phyloP scores from a whole-genome alignment of 1,140 invertebrate species.

The Neuroterus valhalla region DNA sequence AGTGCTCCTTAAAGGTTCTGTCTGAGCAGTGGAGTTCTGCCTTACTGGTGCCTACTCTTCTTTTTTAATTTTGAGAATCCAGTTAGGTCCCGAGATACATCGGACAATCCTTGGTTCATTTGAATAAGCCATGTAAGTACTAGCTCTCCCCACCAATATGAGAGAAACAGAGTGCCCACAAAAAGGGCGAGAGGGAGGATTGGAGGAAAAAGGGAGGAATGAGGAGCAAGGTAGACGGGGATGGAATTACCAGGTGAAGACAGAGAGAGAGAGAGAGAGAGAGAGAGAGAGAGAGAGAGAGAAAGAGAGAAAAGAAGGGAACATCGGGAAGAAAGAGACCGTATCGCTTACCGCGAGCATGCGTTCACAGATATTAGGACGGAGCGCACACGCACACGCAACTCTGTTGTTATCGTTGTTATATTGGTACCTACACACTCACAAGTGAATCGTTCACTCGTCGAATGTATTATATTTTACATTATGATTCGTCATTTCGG shows the following conservation, averaged over 20 bases:
- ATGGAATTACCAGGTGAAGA: conserved; percentile 43
- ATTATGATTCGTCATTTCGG: conserved; percentile 75
- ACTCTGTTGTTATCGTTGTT: neutral
- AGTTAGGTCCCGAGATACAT: conserved; percentile 68
- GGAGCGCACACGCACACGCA: conserved; percentile 45
- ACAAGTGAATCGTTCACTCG: conserved; percentile 39
- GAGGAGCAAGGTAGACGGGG: conserved; percentile 31
- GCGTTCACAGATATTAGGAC: conserved; percentile 64
- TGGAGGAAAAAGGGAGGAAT: conserved; percentile 27
- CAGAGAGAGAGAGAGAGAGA: conserved; percentile 45
- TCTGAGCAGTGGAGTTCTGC: conserved; percentile 39
- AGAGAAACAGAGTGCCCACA: conserved; percentile 53
- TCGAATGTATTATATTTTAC: conserved; percentile 62
- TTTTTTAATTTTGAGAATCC: conserved; percentile 73
- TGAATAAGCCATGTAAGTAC: conserved; percentile 73
- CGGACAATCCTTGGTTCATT: conserved; percentile 68
- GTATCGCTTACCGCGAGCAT: conserved; percentile 64
- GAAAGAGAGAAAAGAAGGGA: conserved; percentile 16
- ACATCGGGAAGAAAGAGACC: conserved; percentile 44
- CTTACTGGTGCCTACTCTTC: conserved; percentile 52
- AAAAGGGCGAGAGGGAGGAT: conserved; percentile 24
- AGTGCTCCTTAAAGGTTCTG: conserved; percentile 28
- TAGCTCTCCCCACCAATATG: conserved; percentile 56
- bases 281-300: conserved; percentile 31
- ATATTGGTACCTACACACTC: conserved; percentile 46